Evolutionary conservation across 2,797 vertebrate genomes (phyloP).

Genomic region (Perodicticus potto): DNA sequence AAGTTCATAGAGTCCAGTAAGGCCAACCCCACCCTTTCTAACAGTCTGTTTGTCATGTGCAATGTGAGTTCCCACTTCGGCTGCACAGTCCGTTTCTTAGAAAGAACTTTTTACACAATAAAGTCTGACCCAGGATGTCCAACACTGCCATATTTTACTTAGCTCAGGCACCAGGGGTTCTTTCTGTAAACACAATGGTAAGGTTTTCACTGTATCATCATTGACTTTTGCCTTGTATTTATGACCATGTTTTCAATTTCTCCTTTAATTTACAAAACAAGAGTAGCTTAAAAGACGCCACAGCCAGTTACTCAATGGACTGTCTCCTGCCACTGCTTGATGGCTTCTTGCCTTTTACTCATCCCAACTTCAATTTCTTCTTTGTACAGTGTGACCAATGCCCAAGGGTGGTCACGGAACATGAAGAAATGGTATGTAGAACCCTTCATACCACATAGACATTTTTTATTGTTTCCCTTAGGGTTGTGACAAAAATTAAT

Average conservation of each 20-base stretch:
- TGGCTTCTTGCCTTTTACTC: constrained; percentile 74
- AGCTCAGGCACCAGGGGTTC: background rate
- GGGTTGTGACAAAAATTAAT: constrained; percentile 37
- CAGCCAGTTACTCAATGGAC: constrained; percentile 61
- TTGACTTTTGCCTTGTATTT: constrained; percentile 80
- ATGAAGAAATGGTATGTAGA: constrained; percentile 1
- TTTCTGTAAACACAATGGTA: background rate
- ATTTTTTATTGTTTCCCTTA: constrained; percentile 42
- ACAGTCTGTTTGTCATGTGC: background rate
- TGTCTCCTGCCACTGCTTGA: constrained; percentile 68
- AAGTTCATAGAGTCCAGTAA: background rate
- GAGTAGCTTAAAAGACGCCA: constrained; percentile 66
- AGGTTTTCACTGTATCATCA: constrained; percentile 63
- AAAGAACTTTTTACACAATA: background rate
- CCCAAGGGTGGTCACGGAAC: constrained; percentile 63
- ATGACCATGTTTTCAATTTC: constrained; percentile 74
- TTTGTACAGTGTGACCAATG: constrained; percentile 62
- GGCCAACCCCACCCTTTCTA: background rate
- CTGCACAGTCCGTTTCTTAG: background rate
- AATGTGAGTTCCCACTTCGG: background rate
- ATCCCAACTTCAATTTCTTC: constrained; percentile 75
- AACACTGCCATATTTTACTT: constrained; percentile 41
- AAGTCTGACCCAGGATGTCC: background rate
- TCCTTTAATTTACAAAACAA: constrained; percentile 78
- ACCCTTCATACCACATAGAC: background rate